Conservation (phyloP, 2,113 vertebrate genomes). For the Pollachius pollachius region DNA sequence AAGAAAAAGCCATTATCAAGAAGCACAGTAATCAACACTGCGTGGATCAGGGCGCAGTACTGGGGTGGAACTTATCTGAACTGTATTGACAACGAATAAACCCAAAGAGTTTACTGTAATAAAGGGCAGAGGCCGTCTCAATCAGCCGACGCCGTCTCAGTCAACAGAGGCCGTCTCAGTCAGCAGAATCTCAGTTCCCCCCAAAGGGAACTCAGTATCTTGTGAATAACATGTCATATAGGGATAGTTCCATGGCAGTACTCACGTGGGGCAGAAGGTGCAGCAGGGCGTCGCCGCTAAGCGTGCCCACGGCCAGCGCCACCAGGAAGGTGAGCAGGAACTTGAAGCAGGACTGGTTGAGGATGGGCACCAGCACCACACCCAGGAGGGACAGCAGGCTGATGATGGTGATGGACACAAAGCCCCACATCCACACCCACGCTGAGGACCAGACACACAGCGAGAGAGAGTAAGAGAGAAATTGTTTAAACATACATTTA, state of each 20-base stretch:
- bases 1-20: too few relatives aligned
- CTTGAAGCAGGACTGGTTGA: constrained; percentile 98
- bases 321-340: constrained; percentile 98
- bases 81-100: too few relatives aligned
- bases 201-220: too few relatives aligned
- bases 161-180: too few relatives aligned
- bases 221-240: too few relatives aligned
- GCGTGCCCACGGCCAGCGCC: constrained; percentile 95
- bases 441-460: constrained; percentile 62
- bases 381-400: constrained; percentile 96
- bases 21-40: too few relatives aligned
- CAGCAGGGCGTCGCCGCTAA: constrained; percentile 95
- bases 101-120: too few relatives aligned
- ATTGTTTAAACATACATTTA: not conserved
- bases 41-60: constrained; percentile 36
- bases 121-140: too few relatives aligned
- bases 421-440: constrained; percentile 93
- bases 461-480: not conserved
- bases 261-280: constrained; percentile 96
- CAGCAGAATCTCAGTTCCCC: too few relatives aligned
- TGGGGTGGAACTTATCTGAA: constrained; percentile 20
- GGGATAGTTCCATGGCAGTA: not conserved
- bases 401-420: constrained; percentile 97
- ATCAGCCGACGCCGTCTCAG: too few relatives aligned
- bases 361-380: constrained; percentile 92